Percentiles rank a stretch among this genome's conserved stretches.
phyloP scores from a whole-genome alignment of 92 coral and sea anemone genomes.

The Siderastrea radians region DNA sequence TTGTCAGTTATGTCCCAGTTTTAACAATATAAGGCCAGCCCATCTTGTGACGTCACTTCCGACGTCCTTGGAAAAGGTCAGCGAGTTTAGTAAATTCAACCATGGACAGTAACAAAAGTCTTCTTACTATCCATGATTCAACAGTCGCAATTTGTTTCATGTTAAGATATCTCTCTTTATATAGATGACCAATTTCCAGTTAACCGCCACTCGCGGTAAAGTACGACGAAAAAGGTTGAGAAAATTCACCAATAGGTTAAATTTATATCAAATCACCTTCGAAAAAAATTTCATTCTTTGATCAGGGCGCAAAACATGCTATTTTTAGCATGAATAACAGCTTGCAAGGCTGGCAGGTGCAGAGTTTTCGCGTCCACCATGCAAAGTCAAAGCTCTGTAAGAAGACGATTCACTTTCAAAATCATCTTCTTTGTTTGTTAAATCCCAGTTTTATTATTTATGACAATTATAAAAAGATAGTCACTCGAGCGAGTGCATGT shows the following conservation, averaged over 20 bases:
- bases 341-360: constrained; percentile 26
- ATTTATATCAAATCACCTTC: neutral
- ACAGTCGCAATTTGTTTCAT: neutral
- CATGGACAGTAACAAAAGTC: too few relatives aligned
- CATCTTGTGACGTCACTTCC: constrained; percentile 85
- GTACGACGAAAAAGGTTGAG: neutral
- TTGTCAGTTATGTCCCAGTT: constrained; percentile 71
- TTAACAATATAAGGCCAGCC: constrained; percentile 77
- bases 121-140: neutral
- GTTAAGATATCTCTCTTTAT: neutral
- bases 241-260: neutral
- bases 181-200: too few relatives aligned
- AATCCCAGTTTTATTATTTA: neutral
- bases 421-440: neutral
- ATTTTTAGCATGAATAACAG: constrained; percentile 43
- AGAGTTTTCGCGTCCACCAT: neutral
- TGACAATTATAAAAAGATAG: too few relatives aligned
- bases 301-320: constrained; percentile 17
- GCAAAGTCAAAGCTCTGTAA: neutral
- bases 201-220: too few relatives aligned
- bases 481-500: too few relatives aligned
- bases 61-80: constrained; percentile 59
- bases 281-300: constrained; percentile 6
- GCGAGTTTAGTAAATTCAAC: neutral
- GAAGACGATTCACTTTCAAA: neutral